A percentile compares a stretch with the other conserved stretches of the same genome.
Evolutionary conservation across 2,888 invertebrate genomes (phyloP).

Genomic region (Polydrusus pterygomalis): DNA sequence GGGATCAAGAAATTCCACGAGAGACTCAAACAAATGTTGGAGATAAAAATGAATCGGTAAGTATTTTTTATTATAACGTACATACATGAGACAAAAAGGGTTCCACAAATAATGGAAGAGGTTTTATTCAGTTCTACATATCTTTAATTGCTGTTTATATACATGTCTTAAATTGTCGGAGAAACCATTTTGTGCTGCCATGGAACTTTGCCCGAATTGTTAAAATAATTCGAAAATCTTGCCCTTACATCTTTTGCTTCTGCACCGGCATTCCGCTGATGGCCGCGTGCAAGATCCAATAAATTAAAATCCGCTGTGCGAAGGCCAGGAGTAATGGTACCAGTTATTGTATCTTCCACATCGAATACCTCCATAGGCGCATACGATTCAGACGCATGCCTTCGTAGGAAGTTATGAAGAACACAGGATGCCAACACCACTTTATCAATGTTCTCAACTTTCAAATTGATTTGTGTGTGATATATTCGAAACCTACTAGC

Average conservation of each 20-base stretch:
- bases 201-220: background rate
- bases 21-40: background rate
- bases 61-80: background rate
- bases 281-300: background rate
- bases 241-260: background rate
- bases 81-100: too few species aligned
- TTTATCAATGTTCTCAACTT: constrained; percentile 12
- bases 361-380: background rate
- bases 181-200: background rate
- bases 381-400: background rate
- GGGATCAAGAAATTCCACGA: background rate
- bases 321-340: background rate
- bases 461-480: constrained; percentile 26
- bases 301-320: background rate
- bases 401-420: constrained; percentile 16
- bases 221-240: background rate
- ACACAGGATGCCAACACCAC: constrained; percentile 1
- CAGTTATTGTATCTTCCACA: constrained; percentile 22
- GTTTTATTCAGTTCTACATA: too few species aligned
- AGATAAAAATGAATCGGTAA: background rate
- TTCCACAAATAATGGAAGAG: too few species aligned
- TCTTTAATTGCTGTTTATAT: too few species aligned
- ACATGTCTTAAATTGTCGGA: too few species aligned
- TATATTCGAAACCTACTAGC: background rate
- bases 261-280: background rate